Evolutionary conservation across 1,140 invertebrate species (phyloP), one percentile per base, ranked within the genome.

Genomic region (Listronotus bonariensis): DNA sequence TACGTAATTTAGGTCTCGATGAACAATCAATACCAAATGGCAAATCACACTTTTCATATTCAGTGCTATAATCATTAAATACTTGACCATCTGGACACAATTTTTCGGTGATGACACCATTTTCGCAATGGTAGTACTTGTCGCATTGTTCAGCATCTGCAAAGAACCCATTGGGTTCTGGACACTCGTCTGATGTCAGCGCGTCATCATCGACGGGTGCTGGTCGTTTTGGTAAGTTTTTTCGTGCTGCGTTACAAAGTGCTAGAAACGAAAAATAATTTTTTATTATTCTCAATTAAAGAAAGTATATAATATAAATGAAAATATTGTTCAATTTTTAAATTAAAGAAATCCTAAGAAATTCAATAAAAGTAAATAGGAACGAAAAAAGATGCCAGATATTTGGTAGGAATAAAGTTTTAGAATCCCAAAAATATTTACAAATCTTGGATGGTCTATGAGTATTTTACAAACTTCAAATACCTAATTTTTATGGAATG

Each of bases 11-110:
- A 3, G 88, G 84, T 63, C 92, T 82, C 66, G 88, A 85, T 0
- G 81, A 82, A 79, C 92, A 95, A 77, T 95, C 92, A 61, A 95
- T 89, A 69, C 91, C 91, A 75, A 92, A 92, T 0, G 92, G 92
- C 65, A 93, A 80, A 76, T 95, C 92, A 74, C 92, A 95, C 74
- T 94, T 93, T 78, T 93, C 93, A 59, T 92, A 87, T 58, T 87
- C 82, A 0, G 88, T 82, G 63, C 87, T 89, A 79, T 88, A 93
- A 76, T 95, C 92, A 69, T 95, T 92, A 80, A 95, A 96, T 11
- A 95, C 92, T 79, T 94, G 88, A n/a, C 93, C 93, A 75, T 95
- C 93, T 0, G 92, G 89, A 70, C 93, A 95, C 0, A 94, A 80
- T 74, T 91, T 90, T 68, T 91, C 90, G 0, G 84, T 89, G 41